phyloP scores from a whole-genome alignment of 2,797 vertebrate species.

The Dermochelys coriacea region DNA sequence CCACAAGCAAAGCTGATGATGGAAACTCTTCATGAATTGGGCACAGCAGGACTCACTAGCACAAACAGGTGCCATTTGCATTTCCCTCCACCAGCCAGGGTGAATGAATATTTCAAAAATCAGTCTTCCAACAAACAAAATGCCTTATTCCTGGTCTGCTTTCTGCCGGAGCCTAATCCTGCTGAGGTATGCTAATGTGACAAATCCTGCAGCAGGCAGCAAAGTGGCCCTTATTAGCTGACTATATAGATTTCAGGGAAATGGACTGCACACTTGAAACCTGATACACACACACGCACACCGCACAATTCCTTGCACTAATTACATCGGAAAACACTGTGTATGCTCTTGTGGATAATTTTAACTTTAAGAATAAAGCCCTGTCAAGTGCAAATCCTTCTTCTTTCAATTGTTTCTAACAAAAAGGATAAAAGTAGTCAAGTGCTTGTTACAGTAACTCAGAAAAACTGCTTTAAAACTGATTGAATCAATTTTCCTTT shows the following conservation, averaged over 20 bases:
- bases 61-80: not conserved
- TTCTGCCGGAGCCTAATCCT: slow-evolving; percentile 42
- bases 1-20: not conserved
- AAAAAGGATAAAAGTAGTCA: slow-evolving; percentile 38
- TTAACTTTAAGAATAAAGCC: slow-evolving; percentile 37
- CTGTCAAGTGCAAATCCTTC: slow-evolving; percentile 48
- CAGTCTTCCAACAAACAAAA: slow-evolving; percentile 14
- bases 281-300: not conserved
- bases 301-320: not conserved
- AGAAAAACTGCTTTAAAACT: slow-evolving; percentile 57
- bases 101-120: slow-evolving; percentile 17
- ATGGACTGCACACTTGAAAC: slow-evolving; percentile 35
- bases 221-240: slow-evolving; percentile 39
- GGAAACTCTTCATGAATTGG: not conserved
- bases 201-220: slow-evolving; percentile 43
- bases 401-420: slow-evolving; percentile 39
- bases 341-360: slow-evolving; percentile 27
- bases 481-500: slow-evolving; percentile 55
- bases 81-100: slow-evolving; percentile 11
- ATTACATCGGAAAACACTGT: slow-evolving; percentile 35
- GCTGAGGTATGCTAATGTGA: not conserved
- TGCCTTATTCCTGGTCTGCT: not conserved
- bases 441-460: slow-evolving; percentile 32
- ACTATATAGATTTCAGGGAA: slow-evolving; percentile 50
- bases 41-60: not conserved